Evolutionary conservation across 2,888 invertebrate species (phyloP).

Genomic region (Diachrysia chrysitis): DNA sequence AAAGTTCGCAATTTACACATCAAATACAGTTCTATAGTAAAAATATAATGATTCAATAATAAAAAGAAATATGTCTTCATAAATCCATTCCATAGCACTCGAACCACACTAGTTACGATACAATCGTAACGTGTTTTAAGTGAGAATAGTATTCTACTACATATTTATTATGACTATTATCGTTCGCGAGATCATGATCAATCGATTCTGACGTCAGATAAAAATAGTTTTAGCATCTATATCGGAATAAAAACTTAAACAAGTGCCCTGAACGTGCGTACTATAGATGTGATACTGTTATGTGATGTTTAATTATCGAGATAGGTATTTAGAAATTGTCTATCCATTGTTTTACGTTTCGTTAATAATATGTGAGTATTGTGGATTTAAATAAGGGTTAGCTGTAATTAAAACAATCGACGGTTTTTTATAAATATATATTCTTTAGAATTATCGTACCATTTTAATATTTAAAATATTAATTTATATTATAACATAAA

Average conservation of each 20-base stretch:
- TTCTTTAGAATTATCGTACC: background rate
- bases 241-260: constrained; percentile 35
- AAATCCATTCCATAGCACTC: constrained; percentile 31
- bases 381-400: no score
- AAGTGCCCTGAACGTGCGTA: constrained; percentile 16
- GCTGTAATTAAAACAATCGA: no score
- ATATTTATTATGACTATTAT: constrained; percentile 51
- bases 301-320: background rate
- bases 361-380: no score
- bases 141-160: constrained; percentile 41
- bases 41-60: constrained; percentile 22
- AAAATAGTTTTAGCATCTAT: constrained; percentile 34
- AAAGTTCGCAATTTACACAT: background rate
- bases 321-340: background rate
- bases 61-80: constrained; percentile 37
- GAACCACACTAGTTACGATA: constrained; percentile 31
- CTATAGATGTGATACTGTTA: background rate
- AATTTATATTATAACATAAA: constrained; percentile 1
- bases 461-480: constrained; percentile 11
- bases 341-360: no score
- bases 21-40: background rate
- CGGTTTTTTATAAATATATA: no score
- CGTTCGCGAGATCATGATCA: constrained; percentile 41
- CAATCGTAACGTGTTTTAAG: constrained; percentile 33
- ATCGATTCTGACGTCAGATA: constrained; percentile 43